phyloP scores from a whole-genome alignment of 2,797 vertebrate genomes.

The Liparis tanakae region DNA sequence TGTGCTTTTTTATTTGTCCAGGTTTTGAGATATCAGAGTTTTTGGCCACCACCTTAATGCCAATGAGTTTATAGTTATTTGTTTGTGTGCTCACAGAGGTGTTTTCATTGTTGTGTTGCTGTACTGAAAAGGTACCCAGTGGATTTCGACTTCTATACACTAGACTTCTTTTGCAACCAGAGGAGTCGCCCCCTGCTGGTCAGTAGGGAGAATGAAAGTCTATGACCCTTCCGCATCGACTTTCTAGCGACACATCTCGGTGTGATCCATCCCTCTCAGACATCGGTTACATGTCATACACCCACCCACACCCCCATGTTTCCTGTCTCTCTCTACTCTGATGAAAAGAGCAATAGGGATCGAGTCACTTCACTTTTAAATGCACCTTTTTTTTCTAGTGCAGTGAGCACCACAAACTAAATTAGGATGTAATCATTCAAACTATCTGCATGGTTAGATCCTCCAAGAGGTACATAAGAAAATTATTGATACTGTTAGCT shows the following conservation, averaged over 20 bases:
- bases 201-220: too few species aligned
- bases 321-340: neutral
- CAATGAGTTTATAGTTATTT: neutral
- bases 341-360: neutral
- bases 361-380: neutral
- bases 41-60: neutral
- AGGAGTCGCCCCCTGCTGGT: too few species aligned
- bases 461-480: too few species aligned
- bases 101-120: slow-evolving; percentile 6
- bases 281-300: neutral
- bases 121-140: neutral
- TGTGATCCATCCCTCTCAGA: neutral
- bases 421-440: neutral
- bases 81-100: neutral
- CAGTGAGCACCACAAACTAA: slow-evolving; percentile 9
- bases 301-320: neutral
- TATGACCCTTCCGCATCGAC: too few species aligned
- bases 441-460: neutral
- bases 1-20: neutral
- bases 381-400: neutral
- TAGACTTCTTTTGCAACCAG: too few species aligned
- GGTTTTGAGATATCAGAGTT: neutral
- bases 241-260: neutral
- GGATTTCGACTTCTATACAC: too few species aligned
- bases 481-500: neutral